These are phyloP conservation scores for Lithobates pipiens DNA, from an alignment of 2,797 vertebrate species.

Conservation along the genomic window DNA sequence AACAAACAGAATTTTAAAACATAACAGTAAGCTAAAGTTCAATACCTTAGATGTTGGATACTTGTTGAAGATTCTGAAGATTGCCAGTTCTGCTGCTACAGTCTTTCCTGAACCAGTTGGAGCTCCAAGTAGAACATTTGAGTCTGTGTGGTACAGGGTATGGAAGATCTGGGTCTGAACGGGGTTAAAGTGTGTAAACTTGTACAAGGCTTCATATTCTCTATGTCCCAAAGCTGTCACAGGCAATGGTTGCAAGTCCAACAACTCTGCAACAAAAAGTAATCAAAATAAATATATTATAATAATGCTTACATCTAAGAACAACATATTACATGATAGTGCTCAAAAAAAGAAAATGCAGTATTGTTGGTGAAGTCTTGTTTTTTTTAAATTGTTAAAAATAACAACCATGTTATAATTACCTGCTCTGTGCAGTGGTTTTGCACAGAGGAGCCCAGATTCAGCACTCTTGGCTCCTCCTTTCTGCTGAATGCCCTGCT, in stretches of 20 bases:
- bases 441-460: too few species aligned
- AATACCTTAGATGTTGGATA: constrained; percentile 91
- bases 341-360: too few species aligned
- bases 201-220: constrained; percentile 91
- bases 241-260: constrained; percentile 94
- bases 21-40: too few species aligned
- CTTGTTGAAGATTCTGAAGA: constrained; percentile 95
- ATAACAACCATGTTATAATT: too few species aligned
- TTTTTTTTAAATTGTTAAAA: too few species aligned
- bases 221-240: constrained; percentile 85
- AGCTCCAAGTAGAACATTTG: constrained; percentile 94
- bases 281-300: neutral
- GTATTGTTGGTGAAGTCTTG: too few species aligned
- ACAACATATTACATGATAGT: too few species aligned
- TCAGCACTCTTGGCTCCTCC: too few species aligned
- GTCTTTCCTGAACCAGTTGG: constrained; percentile 98
- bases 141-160: constrained; percentile 93
- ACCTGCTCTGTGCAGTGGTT: too few species aligned
- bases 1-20: neutral
- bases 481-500: too few species aligned
- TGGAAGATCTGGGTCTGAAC: constrained; percentile 99
- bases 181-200: constrained; percentile 97
- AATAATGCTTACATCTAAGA: too few species aligned
- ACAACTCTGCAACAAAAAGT: constrained; percentile 82
- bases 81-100: constrained; percentile 95